Conservation (phyloP, 2,888 invertebrate genomes). For the Belgica antarctica region DNA sequence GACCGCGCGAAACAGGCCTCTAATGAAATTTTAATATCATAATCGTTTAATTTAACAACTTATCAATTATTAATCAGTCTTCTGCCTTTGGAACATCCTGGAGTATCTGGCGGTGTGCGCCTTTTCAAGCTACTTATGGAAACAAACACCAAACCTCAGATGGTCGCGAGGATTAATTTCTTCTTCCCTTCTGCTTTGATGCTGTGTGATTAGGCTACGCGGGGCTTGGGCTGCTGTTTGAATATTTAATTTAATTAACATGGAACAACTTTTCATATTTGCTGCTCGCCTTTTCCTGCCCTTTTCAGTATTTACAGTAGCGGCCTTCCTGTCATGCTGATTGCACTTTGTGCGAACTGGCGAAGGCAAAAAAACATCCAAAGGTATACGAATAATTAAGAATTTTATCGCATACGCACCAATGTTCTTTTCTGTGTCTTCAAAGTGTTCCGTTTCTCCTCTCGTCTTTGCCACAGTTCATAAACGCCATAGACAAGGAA, state of each 20-base stretch:
- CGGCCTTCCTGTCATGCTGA: slow-evolving; percentile 28
- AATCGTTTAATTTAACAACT: slow-evolving; percentile 37
- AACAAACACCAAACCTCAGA: not conserved
- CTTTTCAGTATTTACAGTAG: slow-evolving; percentile 7
- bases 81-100: not conserved
- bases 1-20: not conserved
- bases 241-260: slow-evolving; percentile 41
- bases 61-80: slow-evolving; percentile 39
- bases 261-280: slow-evolving; percentile 14
- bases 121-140: not conserved
- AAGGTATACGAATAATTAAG: slow-evolving; percentile 18
- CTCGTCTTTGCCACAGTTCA: not conserved
- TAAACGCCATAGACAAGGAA: slow-evolving; percentile 22
- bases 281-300: not conserved
- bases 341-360: not conserved
- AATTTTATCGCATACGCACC: slow-evolving; percentile 25
- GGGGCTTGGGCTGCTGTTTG: slow-evolving; percentile 8
- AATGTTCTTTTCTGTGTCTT: too few relatives aligned
- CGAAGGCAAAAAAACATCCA: not conserved
- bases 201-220: slow-evolving; percentile 33
- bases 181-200: not conserved
- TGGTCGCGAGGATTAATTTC: not conserved
- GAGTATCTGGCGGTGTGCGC: too few relatives aligned
- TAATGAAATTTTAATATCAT: slow-evolving; percentile 34
- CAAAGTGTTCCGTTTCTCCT: not conserved